Percentiles rank a stretch among this genome's conserved stretches.
Evolutionary conservation across 2,113 vertebrate genomes (phyloP).

Genomic region (Psettodes erumei): DNA sequence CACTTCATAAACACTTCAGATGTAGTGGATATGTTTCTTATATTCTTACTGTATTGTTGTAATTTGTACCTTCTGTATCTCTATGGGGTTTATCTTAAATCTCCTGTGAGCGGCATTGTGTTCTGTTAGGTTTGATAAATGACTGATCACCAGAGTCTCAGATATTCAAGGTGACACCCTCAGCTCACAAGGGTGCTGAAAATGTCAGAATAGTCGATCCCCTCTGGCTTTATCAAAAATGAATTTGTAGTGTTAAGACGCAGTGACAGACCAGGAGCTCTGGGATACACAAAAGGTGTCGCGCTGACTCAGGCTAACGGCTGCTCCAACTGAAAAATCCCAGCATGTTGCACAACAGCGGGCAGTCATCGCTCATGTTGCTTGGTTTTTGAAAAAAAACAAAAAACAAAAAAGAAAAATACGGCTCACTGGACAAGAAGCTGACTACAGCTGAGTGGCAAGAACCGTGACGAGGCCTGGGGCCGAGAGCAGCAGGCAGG

Average conservation of each 20-base stretch:
- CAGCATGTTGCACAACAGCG: slow-evolving; percentile 29
- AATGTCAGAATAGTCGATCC: no score
- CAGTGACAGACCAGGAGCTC: not conserved
- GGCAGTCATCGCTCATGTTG: slow-evolving; percentile 47
- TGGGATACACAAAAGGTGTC: slow-evolving; percentile 9
- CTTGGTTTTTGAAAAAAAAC: not conserved
- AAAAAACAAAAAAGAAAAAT: no score
- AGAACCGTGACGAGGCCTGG: slow-evolving; percentile 28
- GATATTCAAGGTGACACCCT: not conserved
- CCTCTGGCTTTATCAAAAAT: no score
- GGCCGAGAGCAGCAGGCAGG: slow-evolving; percentile 30
- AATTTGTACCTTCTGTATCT: no score
- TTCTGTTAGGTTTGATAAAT: no score
- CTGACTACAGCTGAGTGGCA: slow-evolving; percentile 45
- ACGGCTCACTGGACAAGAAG: slow-evolving; percentile 34
- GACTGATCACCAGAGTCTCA: no score
- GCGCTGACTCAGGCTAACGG: not conserved
- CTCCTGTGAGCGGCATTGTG: no score
- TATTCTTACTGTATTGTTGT: no score
- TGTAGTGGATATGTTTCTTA: no score
- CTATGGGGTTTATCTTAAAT: no score
- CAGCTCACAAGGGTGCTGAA: not conserved
- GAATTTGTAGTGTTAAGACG: no score
- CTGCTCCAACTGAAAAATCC: slow-evolving; percentile 8
- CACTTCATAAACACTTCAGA: no score